phyloP scores from a whole-genome alignment of 2,113 vertebrate species.

The Xiphorhynchus elegans region DNA sequence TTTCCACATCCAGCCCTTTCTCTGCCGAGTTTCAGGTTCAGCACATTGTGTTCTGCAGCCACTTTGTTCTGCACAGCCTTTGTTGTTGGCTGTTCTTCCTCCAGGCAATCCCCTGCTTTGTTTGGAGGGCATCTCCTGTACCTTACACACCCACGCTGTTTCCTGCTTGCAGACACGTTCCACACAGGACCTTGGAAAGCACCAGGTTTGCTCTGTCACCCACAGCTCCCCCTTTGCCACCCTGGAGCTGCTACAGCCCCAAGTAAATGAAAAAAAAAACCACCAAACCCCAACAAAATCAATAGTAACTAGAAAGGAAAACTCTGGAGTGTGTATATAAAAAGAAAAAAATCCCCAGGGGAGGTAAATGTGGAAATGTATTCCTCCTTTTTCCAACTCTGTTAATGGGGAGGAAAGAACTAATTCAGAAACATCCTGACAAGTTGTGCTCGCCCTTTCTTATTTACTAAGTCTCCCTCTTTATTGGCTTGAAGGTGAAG shows the following conservation, averaged over 20 bases:
- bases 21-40: not conserved
- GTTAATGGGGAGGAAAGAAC: not conserved
- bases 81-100: constrained; percentile 26
- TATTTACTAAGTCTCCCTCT: not conserved
- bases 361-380: not conserved
- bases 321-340: not conserved
- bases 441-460: not conserved
- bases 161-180: constrained; percentile 8
- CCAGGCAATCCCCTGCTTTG: constrained; percentile 17
- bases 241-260: not conserved
- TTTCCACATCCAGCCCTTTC: not conserved
- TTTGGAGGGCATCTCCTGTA: constrained; percentile 47
- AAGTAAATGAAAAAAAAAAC: too few species aligned
- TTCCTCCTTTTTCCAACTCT: not conserved
- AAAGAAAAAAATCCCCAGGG: not conserved
- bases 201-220: not conserved
- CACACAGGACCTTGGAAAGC: constrained; percentile 7
- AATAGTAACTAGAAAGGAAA: not conserved
- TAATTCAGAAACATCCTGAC: not conserved
- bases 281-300: not conserved
- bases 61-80: not conserved
- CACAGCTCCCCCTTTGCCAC: not conserved
- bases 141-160: not conserved
- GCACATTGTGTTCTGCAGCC: not conserved
- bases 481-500: not conserved